A percentile compares a stretch with the other conserved stretches of the same genome.
Conservation (phyloP, 1,140 invertebrate species). For the Bombyx mandarina region DNA sequence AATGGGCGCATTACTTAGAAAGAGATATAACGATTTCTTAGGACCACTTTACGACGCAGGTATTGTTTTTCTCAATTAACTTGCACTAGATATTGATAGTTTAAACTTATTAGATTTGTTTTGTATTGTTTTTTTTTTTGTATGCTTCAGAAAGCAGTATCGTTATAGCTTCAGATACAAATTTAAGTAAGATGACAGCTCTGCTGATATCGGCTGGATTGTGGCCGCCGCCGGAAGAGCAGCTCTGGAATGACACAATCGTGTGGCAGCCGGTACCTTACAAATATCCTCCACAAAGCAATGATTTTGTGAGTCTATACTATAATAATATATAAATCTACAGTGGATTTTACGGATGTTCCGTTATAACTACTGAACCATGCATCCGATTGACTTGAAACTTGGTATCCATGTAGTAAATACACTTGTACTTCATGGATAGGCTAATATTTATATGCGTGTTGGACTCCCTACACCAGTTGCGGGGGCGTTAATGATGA, state of each 20-base stretch:
- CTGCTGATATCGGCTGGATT: constrained; percentile 79
- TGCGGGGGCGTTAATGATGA: too few relatives aligned
- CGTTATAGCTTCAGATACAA: constrained; percentile 78
- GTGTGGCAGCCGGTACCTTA: constrained; percentile 79
- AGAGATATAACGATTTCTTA: constrained; percentile 71
- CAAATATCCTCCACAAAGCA: constrained; percentile 38
- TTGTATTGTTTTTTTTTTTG: neutral
- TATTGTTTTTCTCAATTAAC: constrained; percentile 14
- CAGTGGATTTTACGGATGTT: too few relatives aligned
- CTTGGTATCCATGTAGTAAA: too few relatives aligned
- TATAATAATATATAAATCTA: too few relatives aligned
- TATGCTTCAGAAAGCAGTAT: constrained; percentile 37
- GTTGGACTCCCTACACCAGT: too few relatives aligned
- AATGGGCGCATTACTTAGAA: constrained; percentile 73
- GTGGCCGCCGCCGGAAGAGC: constrained; percentile 72
- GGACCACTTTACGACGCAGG: constrained; percentile 70
- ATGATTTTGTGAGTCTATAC: constrained; percentile 50
- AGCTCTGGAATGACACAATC: constrained; percentile 74
- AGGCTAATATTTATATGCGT: neutral
- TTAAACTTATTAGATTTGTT: too few relatives aligned
- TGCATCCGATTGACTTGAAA: too few relatives aligned
- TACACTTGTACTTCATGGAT: neutral
- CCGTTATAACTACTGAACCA: too few relatives aligned
- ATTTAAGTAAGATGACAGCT: constrained; percentile 83
- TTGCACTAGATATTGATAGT: neutral